Conservation (phyloP, 2,888 invertebrate genomes). For the Lacanobia wlatinum region DNA sequence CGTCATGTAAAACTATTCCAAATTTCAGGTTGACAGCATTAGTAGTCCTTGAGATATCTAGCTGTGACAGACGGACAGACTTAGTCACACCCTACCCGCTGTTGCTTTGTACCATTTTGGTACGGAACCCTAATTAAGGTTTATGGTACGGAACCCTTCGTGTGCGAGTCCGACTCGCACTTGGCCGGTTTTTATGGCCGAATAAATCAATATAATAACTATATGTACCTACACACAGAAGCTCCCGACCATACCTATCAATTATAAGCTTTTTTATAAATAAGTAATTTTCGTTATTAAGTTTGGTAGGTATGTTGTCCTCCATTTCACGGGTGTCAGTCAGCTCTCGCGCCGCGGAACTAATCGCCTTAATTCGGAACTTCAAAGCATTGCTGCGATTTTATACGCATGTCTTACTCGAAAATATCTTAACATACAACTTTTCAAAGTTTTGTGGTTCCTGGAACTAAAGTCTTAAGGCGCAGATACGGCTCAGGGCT, state of each 20-base stretch:
- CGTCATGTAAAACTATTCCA: no score
- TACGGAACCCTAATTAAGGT: no score
- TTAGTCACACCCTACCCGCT: no score
- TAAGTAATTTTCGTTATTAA: slow-evolving; percentile 10
- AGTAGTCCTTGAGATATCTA: no score
- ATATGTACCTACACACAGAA: neutral
- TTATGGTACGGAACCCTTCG: no score
- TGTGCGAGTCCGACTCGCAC: no score
- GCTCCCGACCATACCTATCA: neutral
- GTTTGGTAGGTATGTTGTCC: slow-evolving; percentile 53
- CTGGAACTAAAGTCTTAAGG: neutral
- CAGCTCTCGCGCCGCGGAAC: slow-evolving; percentile 58
- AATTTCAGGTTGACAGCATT: no score
- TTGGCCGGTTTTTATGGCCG: neutral
- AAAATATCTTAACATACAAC: slow-evolving; percentile 25
- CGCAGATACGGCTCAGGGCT: no score
- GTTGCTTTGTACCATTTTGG: no score
- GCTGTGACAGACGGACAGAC: no score
- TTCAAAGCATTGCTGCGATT: slow-evolving; percentile 64
- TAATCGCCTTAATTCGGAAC: slow-evolving; percentile 63
- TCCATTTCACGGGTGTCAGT: slow-evolving; percentile 73
- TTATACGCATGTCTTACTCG: slow-evolving; percentile 55
- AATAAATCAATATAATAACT: neutral
- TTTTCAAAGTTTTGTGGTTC: slow-evolving; percentile 6
- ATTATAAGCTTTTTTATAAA: slow-evolving; percentile 15